Evolutionary conservation across 2,113 vertebrate species (phyloP), one percentile per base, ranked within the genome.

Genomic region (Solea senegalensis): DNA sequence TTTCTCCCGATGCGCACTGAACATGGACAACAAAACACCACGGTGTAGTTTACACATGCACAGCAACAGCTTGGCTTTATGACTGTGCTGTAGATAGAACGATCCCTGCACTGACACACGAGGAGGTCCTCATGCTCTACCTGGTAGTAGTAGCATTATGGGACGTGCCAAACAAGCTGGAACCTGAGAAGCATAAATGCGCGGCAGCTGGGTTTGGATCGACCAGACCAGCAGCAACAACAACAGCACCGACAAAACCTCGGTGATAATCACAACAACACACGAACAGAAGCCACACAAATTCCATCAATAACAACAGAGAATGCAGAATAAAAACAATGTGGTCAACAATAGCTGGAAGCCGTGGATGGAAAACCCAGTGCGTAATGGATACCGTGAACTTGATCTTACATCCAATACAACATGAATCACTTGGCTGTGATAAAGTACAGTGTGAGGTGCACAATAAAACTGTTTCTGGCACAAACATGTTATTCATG

Each of bases 101-200:
- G 11, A 14, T 3, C 45, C 11, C 44, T 45, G 34, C 5, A 34
- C 44, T 48, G 45, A 52, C 52, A 26, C 21, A 54, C 52, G 21
- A 21, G 8, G 21, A 34, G 58, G 55, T 63, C 54, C 65, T 26
- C 62, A 16, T 13, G 74, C 65, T 73, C 43, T 72, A 66, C 73
- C 73, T 71, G 71, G 59, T 77, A 55, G 52, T 65, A 75, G 76
- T 27, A 28, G 68, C 75, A 67, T 14, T 56, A 74, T 82, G 73
- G 74, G 65, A 54, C 66, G 73, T 76, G 76, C 83, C 84, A 88
- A 85, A 74, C 82, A 75, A 83, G 75, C 82, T 75, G 82, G 69
- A 83, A 85, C 76, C 68, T 61, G 72, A 80, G 80, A 51, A 61
- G 62, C 43, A 59, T 41, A 53, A 75, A 87, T 74, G 56, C 48